Conservation (phyloP, 2,113 vertebrate genomes). For the Lophius piscatorius region DNA sequence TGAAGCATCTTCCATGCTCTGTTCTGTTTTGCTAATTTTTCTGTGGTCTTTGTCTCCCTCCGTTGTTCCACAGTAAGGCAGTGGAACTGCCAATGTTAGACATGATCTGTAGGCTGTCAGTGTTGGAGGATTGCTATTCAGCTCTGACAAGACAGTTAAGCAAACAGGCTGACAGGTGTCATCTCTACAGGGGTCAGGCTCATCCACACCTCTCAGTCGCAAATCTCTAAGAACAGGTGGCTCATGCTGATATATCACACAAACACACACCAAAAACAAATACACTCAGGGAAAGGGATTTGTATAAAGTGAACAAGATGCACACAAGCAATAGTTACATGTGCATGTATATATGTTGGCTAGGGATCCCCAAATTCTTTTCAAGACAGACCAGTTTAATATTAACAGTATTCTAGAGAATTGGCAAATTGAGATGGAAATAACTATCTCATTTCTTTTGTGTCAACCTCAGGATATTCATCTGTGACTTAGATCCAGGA, state of each 20-base stretch:
- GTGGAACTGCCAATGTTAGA: constrained; percentile 48
- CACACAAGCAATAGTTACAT: no score
- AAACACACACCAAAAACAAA: constrained; percentile 26
- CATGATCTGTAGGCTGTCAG: constrained; percentile 50
- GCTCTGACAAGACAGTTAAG: constrained; percentile 42
- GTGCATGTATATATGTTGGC: no score
- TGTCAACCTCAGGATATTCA: no score
- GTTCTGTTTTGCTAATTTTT: no score
- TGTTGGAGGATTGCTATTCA: constrained; percentile 36
- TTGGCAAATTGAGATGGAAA: no score
- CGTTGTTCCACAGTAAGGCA: constrained; percentile 7
- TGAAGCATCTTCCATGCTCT: neutral
- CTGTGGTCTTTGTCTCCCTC: constrained; percentile 46
- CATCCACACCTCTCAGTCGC: constrained; percentile 47
- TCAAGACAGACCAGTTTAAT: no score
- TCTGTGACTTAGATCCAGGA: no score
- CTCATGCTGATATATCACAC: constrained; percentile 45
- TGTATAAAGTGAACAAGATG: no score
- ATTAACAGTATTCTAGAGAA: no score
- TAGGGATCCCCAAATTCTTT: no score
- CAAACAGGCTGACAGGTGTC: constrained; percentile 67
- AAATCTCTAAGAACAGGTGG: constrained; percentile 57
- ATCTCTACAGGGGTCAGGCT: constrained; percentile 38
- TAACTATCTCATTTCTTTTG: no score
- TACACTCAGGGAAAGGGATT: no score